These are phyloP conservation scores for Parambassis ranga DNA, from an alignment of 2,797 vertebrate species.

Conservation along the genomic window DNA sequence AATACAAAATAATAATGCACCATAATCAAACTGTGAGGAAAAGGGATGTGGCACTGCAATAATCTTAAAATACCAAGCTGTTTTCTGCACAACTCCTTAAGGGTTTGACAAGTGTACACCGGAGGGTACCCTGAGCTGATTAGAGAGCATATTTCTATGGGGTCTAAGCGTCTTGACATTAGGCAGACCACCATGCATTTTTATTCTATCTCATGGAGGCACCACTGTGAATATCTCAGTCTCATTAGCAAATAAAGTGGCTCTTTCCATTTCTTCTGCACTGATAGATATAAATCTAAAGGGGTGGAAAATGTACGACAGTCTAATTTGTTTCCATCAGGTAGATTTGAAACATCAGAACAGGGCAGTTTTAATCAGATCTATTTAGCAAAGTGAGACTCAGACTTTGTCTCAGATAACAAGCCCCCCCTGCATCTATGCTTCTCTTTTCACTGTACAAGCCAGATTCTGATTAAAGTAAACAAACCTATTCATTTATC, in stretches of 20 bases:
- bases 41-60: background rate
- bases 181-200: slow-evolving; percentile 12
- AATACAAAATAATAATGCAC: background rate
- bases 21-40: background rate
- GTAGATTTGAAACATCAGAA: slow-evolving; percentile 7
- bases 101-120: background rate
- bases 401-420: slow-evolving; percentile 26
- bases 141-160: slow-evolving; percentile 4
- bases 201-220: slow-evolving; percentile 15
- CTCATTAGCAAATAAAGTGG: slow-evolving; percentile 33
- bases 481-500: slow-evolving; percentile 49
- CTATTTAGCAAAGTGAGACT: slow-evolving; percentile 27
- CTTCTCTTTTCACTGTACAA: background rate
- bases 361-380: slow-evolving; percentile 30
- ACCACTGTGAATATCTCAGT: slow-evolving; percentile 36
- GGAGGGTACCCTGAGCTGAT: slow-evolving; percentile 18
- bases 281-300: slow-evolving; percentile 9
- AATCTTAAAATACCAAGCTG: background rate
- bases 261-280: slow-evolving; percentile 12
- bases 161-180: slow-evolving; percentile 9
- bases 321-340: slow-evolving; percentile 25
- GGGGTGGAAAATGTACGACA: slow-evolving; percentile 11
- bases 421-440: slow-evolving; percentile 1
- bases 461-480: slow-evolving; percentile 34
- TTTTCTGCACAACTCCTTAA: background rate